Evolutionary conservation across 2,113 vertebrate species (phyloP).

Genomic region (Apistogramma diplotaenia): DNA sequence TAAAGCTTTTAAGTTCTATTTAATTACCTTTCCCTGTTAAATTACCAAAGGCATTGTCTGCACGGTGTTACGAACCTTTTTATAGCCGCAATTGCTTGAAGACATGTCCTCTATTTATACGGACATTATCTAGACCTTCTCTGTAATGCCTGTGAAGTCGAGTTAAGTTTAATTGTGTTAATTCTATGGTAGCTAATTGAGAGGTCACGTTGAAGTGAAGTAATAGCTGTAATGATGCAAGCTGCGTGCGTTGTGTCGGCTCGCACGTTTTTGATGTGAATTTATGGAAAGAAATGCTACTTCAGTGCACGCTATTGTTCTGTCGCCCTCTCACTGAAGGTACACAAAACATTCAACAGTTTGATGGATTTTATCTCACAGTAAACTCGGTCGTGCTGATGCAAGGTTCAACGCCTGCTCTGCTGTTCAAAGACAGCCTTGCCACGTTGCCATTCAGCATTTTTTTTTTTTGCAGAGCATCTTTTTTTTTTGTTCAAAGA

Average conservation of each 20-base stretch:
- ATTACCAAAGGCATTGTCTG: constrained; percentile 1
- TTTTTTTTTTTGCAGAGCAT: too few species aligned
- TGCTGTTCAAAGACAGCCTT: constrained; percentile 5
- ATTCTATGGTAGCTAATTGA: not conserved
- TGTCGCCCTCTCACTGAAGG: not conserved
- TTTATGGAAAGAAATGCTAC: not conserved
- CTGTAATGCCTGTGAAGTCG: not conserved
- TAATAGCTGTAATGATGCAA: constrained; percentile 11
- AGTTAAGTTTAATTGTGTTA: not conserved
- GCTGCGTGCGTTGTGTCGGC: constrained; percentile 6
- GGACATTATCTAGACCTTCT: not conserved
- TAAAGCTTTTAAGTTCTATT: not conserved
- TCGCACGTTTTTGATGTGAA: constrained; percentile 7
- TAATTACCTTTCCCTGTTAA: not conserved
- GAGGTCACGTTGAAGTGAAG: not conserved
- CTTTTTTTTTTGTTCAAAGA: constrained; percentile 27
- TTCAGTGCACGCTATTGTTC: not conserved
- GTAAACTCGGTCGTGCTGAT: constrained; percentile 15
- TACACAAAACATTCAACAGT: not conserved
- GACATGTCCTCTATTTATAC: not conserved
- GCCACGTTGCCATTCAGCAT: too few species aligned
- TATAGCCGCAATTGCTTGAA: not conserved
- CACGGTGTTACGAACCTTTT: not conserved
- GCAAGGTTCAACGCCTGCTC: constrained; percentile 29
- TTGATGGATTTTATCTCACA: constrained; percentile 15